Conservation (phyloP, 2,888 invertebrate genomes). For the Dryocosmus kuriphilus region DNA sequence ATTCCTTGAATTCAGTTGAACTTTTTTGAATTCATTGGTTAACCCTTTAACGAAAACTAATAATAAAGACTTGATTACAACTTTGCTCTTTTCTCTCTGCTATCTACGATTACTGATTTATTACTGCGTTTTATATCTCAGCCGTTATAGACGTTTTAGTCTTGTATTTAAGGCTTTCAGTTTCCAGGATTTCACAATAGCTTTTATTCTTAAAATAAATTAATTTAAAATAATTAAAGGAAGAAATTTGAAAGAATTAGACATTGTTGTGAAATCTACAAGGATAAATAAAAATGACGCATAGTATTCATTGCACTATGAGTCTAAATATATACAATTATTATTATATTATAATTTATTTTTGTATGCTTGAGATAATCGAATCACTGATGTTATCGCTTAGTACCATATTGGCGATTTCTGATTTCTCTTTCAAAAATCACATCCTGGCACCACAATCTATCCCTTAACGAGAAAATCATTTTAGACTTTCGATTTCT, state of each 20-base stretch:
- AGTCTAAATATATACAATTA: constrained; percentile 3
- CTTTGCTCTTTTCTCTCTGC: not conserved
- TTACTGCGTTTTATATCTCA: not conserved
- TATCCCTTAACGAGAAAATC: not conserved
- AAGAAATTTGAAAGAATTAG: not conserved
- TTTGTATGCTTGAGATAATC: constrained; percentile 38
- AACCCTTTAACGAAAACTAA: too few species aligned
- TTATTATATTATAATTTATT: constrained; percentile 38
- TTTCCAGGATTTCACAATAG: not conserved
- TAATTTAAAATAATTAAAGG: not conserved
- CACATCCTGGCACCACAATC: not conserved
- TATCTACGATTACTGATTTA: not conserved
- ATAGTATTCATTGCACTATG: constrained; percentile 26
- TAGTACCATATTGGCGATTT: not conserved
- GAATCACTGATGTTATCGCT: constrained; percentile 14
- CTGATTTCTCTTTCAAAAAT: constrained; percentile 6
- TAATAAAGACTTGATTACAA: not conserved
- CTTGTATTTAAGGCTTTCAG: not conserved
- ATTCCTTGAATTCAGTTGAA: too few species aligned
- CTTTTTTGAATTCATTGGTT: too few species aligned
- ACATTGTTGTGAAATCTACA: constrained; percentile 10
- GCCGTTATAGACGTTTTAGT: not conserved
- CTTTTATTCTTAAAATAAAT: too few species aligned
- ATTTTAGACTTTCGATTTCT: not conserved
- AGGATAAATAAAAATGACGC: constrained; percentile 9